Evolutionary conservation across 2,797 vertebrate genomes (phyloP), one percentile per base, ranked within the genome.

Genomic region (Cynodonichthys magdalenae): DNA sequence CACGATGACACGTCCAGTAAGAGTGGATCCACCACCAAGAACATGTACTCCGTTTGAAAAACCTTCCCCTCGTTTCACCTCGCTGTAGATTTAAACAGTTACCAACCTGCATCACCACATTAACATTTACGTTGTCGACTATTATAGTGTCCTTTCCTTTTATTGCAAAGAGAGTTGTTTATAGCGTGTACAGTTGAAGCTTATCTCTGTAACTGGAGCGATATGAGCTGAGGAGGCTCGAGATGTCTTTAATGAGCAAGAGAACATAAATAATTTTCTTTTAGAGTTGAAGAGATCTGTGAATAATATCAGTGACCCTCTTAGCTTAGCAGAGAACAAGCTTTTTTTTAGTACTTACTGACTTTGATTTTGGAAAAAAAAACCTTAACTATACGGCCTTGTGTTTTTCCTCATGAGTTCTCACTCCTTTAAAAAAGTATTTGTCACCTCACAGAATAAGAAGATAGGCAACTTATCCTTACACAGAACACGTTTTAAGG

Each of bases 1-100:
- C 94, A 95, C 1, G 94, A 94, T 29, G 94, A 95, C 90, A 95
- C 94, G 60, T 94, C 94, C 89, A 94, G 94, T 92, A 95, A 95
- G 92, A 95, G 94, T 34, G 94, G 94, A 59, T 95, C 94, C 83
- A 95, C 94, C 67, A 95, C 94, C 88, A 95, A 95, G 88, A 95
- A 94, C 87, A 92, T 95, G 90, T 95, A 92, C 77, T 92, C 94
- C 0, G 91, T 95, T 91, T 95, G 92, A 93, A 87, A 85, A 87
- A 69, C 49, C 57, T 59, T 50, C 56, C 61, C 59, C 29, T 49
- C 44, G 41, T 69, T 79, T 89, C 83, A 86, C 83, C 76, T 89
- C 53, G 81, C 88, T 87, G 89, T 93, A 93, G 93, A 92, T 92
- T 90, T 93, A 91, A 92, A 92, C 81, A 90, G 90, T 93, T 92